These are phyloP conservation scores for Euura saliciscinereae DNA, from an alignment of 1,140 invertebrate species.

Conservation along the genomic window DNA sequence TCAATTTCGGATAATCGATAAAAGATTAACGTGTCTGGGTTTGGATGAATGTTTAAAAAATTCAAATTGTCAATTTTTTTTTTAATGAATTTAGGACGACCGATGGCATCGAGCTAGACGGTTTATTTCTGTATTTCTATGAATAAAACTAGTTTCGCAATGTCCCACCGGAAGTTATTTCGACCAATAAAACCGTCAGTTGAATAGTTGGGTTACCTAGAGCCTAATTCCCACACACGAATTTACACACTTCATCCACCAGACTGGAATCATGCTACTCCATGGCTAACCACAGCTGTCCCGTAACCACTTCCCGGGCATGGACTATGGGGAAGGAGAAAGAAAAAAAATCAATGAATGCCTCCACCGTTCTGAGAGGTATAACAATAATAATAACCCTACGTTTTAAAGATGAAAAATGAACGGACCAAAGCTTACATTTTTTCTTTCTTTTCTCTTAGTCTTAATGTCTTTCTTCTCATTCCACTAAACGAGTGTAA, in stretches of 20 bases:
- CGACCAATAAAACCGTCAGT: not conserved
- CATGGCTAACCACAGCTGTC: not conserved
- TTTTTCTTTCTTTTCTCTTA: not conserved
- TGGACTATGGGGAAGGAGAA: no score
- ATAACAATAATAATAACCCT: no score
- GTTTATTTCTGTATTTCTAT: not conserved
- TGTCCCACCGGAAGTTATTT: not conserved
- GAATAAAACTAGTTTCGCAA: conserved; percentile 2
- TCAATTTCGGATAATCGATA: not conserved
- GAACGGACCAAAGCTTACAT: no score
- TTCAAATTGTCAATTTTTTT: no score
- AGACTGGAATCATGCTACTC: no score
- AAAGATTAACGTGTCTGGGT: not conserved
- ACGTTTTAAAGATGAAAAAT: no score
- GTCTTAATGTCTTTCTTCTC: not conserved
- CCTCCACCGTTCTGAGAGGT: not conserved
- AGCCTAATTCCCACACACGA: no score
- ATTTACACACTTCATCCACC: no score
- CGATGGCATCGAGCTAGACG: no score
- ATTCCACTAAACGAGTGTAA: not conserved
- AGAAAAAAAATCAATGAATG: conserved; percentile 3
- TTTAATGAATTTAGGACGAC: no score
- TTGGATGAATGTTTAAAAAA: not conserved
- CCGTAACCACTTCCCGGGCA: not conserved
- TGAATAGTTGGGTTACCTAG: not conserved